These are phyloP conservation scores for Lydus trimaculatus DNA, from an alignment of 2,888 invertebrate genomes.

Conservation along the genomic window DNA sequence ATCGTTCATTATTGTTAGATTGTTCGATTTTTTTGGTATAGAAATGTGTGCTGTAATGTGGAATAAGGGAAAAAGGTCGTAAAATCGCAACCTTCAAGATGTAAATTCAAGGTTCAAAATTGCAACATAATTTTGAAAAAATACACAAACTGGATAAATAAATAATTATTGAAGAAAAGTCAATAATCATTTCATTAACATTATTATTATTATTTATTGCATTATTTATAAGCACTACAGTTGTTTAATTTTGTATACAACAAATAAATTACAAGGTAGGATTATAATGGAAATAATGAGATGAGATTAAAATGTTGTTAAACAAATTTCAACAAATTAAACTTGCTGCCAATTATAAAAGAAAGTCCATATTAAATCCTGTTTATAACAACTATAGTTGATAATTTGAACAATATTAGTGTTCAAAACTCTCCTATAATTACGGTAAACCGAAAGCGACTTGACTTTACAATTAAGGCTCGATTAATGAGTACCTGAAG, in stretches of 20 bases:
- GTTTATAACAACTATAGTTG: no score
- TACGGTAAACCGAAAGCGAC: no score
- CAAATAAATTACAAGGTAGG: not conserved
- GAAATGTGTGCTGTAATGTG: not conserved
- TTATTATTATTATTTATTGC: not conserved
- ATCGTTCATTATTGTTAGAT: conserved; percentile 8
- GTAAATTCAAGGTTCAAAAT: not conserved
- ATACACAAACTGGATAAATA: not conserved
- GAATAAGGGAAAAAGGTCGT: not conserved
- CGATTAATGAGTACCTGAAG: no score
- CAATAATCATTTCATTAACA: not conserved
- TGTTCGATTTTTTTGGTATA: not conserved
- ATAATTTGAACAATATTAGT: no score
- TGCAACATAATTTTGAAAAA: not conserved
- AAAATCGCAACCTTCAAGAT: not conserved
- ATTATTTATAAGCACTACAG: not conserved
- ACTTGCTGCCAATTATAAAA: no score
- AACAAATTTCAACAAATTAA: not conserved
- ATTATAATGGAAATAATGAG: not conserved
- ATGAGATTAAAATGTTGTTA: not conserved
- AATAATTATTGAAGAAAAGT: not conserved
- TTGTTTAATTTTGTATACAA: not conserved
- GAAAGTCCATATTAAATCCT: no score
- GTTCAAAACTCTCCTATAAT: no score
- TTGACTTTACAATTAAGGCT: no score